Base-by-base conservation (phyloP, 2,888 invertebrate genomes). In the Hedychridium roseum region DNA sequence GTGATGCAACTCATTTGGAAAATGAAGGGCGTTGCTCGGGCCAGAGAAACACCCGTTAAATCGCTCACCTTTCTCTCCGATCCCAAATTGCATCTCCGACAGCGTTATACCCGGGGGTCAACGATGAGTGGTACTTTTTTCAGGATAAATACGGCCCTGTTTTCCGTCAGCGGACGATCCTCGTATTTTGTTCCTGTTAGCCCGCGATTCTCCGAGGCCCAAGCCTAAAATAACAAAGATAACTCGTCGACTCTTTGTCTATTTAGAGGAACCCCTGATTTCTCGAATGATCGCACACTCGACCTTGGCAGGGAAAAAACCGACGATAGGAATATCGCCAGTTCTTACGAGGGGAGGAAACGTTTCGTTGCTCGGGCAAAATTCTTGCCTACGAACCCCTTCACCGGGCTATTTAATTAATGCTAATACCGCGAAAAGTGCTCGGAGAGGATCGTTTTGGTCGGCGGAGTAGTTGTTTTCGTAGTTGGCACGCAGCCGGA, bases 141-240 rank as follows among this genome's bases (percentile, higher is more conserved):
- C 15, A 28, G 20, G 21, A 23, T 21, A 43, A 34, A 50, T 40
- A 27, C 17, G 14, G 34, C 23, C 57, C 58, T 59, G 54, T 55
- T 64, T 66, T 50, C 38, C 47, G 54, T 52, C 54, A 14, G 38
- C 35, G 34, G n/a, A 37, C 41, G 40, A 43, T 37, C 37, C 48
- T 43, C 45, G 32, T 40, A 43, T 51, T 48, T 50, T 28, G 34
- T 41, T 46, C 42, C 53, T 51, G 57, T 43, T 27, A 31, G n/a
- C 23, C 17, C 43, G 43, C 38, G 32, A 23, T 35, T 35, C 43
- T 57, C 57, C 60, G 43, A 52, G 40, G 12, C 15, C 14, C 35
- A 35, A 27, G 23, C 61, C 63, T 65, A 65, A 68, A 71, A 71
- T 52, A 71, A 71, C 69, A 68, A 47, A 46, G 51, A 50, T 54